Conservation (phyloP, 1,140 invertebrate genomes). For the Myzus persicae region DNA sequence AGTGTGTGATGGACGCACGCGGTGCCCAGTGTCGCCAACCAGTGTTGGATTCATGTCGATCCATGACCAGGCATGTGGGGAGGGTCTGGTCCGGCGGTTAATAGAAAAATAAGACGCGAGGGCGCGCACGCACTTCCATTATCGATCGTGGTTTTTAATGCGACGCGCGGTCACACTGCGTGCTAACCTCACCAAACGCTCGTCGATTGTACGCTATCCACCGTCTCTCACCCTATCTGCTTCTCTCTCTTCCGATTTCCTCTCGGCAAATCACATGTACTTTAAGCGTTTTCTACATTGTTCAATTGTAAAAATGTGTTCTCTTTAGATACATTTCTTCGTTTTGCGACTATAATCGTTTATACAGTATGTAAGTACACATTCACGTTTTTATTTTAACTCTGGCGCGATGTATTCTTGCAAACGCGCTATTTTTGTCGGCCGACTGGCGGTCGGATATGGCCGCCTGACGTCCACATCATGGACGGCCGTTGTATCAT, state of each 20-base stretch:
- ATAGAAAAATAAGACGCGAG: background rate
- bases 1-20: background rate
- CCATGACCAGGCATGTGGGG: background rate
- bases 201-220: slow-evolving; percentile 45
- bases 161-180: slow-evolving; percentile 35
- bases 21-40: background rate
- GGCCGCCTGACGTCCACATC: background rate
- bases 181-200: slow-evolving; percentile 49
- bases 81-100: background rate
- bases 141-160: slow-evolving; percentile 34
- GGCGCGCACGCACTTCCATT: background rate
- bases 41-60: background rate
- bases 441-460: background rate
- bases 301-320: slow-evolving; percentile 51
- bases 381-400: background rate
- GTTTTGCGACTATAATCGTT: slow-evolving; percentile 39
- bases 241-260: slow-evolving; percentile 57
- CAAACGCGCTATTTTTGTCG: background rate
- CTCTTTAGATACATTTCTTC: slow-evolving; percentile 52
- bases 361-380: slow-evolving; percentile 50
- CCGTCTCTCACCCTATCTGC: background rate
- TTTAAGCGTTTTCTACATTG: slow-evolving; percentile 51
- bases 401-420: background rate
- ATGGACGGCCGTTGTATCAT: background rate
- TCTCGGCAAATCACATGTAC: slow-evolving; percentile 58